Evolutionary conservation across 2,113 vertebrate species (phyloP), one percentile per base, ranked within the genome.

Genomic region (Scomber japonicus): DNA sequence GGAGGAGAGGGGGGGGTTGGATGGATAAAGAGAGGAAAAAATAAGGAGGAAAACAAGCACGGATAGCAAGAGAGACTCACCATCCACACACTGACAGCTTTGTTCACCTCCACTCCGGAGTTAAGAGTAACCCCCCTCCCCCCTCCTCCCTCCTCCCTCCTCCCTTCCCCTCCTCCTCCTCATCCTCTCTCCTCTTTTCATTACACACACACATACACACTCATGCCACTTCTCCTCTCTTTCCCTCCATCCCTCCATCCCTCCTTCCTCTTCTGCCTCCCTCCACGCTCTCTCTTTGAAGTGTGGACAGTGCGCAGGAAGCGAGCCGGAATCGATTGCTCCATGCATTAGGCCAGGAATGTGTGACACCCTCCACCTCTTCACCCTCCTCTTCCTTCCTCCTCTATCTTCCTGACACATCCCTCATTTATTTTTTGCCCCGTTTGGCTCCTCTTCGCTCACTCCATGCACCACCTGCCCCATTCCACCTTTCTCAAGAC

Each of bases 291-390:
- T 86, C 70, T 56, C 89, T 93, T 94, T 86, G 78, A 90, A 95
- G 89, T 76, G 35, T 90, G 17, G 61, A 88, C 77, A 61, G 70
- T 78, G 75, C 84, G 89, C 83, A 90, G 91, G 89, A 94, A 92
- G 72, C 35, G 67, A 90, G 94, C 85, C 60, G 84, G 89, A 94
- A 94, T 95, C 88, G 86, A 94, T 94, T 95, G 89, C 90, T 84
- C 78, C 82, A 46, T 91, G 90, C 92, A 93, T 94, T 92, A 91
- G 80, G 44, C 51, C 61, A 72, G 93, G 92, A 95, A 95, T 95
- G 94, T 93, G 89, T 94, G 89, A 89, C 90, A 56, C 71, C 88
- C 78, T 71, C 78, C 76, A 83, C 78, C 62, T 66, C 53, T n/a
- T 74, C 73, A 27, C 31, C 73, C 54, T 50, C 53, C 49, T 76